phyloP scores from a whole-genome alignment of 2,113 vertebrate species.

The Argyrosomus japonicus region DNA sequence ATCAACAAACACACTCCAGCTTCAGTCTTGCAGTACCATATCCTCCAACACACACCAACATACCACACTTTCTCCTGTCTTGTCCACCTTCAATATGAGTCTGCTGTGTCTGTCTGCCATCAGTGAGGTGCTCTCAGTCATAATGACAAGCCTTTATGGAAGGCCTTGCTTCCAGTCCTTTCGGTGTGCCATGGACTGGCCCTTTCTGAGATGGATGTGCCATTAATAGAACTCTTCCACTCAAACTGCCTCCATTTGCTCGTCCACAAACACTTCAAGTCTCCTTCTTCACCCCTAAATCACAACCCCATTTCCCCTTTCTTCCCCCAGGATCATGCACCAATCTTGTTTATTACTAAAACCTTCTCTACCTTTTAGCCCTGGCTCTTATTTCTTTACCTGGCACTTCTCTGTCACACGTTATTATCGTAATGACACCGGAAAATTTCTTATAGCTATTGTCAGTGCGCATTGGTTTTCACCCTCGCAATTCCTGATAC shows the following conservation, averaged over 20 bases:
- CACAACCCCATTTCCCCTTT: slow-evolving; percentile 43
- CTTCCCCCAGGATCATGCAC: slow-evolving; percentile 20
- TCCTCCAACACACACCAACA: not conserved
- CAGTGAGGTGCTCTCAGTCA: slow-evolving; percentile 52
- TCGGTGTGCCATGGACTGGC: slow-evolving; percentile 25
- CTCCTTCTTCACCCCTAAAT: slow-evolving; percentile 46
- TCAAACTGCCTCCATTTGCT: slow-evolving; percentile 59
- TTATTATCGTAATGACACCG: slow-evolving; percentile 43
- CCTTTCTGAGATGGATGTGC: slow-evolving; percentile 53
- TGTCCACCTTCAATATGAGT: slow-evolving; percentile 33
- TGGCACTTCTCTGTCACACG: slow-evolving; percentile 26
- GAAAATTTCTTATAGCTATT: slow-evolving; percentile 15
- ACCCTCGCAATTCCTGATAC: not conserved
- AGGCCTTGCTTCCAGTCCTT: slow-evolving; percentile 46
- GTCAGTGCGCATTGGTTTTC: slow-evolving; percentile 1
- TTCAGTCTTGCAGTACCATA: not conserved
- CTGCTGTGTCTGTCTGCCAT: slow-evolving; percentile 22
- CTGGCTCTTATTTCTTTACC: slow-evolving; percentile 37
- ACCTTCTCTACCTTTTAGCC: slow-evolving; percentile 41
- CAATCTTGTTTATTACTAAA: slow-evolving; percentile 52
- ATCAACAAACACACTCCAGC: slow-evolving; percentile 5
- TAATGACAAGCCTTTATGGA: slow-evolving; percentile 64
- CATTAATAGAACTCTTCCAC: slow-evolving; percentile 59
- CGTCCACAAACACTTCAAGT: slow-evolving; percentile 52
- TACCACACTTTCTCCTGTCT: slow-evolving; percentile 8